Conservation (phyloP, 1,140 invertebrate species). For the Diabrotica virgifera region DNA sequence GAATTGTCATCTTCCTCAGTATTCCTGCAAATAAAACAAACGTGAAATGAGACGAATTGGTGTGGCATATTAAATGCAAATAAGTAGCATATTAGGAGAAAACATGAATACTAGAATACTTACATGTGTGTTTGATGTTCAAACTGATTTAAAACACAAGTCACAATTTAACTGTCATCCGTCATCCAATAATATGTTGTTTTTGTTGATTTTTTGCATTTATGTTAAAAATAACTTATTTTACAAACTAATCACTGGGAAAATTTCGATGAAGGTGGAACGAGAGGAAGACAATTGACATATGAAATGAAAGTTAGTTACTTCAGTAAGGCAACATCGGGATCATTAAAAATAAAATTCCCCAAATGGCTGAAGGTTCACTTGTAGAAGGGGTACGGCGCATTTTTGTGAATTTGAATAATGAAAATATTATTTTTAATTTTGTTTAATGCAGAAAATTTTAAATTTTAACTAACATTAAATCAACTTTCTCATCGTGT, state of each 20-base stretch:
- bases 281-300: constrained; percentile 13
- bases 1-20: constrained; percentile 41
- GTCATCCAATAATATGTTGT: constrained; percentile 1
- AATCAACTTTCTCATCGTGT: too few relatives aligned
- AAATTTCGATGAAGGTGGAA: neutral
- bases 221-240: constrained; percentile 1
- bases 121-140: constrained; percentile 16
- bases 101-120: neutral
- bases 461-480: too few relatives aligned
- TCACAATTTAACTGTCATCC: constrained; percentile 14
- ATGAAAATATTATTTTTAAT: too few relatives aligned
- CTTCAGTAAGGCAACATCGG: neutral
- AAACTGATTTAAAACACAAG: constrained; percentile 1
- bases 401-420: too few relatives aligned
- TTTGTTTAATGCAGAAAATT: too few relatives aligned
- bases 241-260: neutral
- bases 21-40: constrained; percentile 31
- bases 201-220: constrained; percentile 3
- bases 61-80: neutral
- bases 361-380: too few relatives aligned
- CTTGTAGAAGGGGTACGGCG: too few relatives aligned
- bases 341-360: neutral
- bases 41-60: neutral
- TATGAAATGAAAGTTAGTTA: neutral
- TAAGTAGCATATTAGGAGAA: neutral